Evolutionary conservation across 2,113 vertebrate genomes (phyloP).

Genomic region (Tyrannus savana): DNA sequence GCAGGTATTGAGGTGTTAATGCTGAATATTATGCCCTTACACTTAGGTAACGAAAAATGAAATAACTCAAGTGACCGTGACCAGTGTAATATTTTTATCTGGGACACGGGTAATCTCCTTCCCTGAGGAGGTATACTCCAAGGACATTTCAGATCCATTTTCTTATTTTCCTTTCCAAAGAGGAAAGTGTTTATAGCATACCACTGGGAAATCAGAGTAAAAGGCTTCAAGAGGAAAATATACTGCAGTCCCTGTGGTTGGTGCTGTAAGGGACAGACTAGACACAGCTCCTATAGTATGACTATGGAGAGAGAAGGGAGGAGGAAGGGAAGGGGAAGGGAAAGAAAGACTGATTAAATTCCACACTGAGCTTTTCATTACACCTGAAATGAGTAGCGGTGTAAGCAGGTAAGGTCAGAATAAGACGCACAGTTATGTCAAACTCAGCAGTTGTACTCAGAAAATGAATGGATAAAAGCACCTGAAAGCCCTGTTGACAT

Average conservation of each 20-base stretch:
- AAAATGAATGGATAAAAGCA: not conserved
- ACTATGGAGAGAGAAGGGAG: fast-evolving
- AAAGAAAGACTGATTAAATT: not conserved
- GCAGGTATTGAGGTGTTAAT: not conserved
- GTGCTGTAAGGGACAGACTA: not conserved
- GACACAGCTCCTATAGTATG: not conserved
- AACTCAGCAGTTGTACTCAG: not conserved
- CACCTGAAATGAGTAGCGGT: not conserved
- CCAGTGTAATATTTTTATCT: not conserved
- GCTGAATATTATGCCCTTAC: not conserved
- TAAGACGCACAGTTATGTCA: not conserved
- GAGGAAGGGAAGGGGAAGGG: not conserved
- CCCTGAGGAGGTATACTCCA: not conserved
- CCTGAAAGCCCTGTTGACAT: not conserved
- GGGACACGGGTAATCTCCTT: not conserved
- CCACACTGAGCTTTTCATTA: not conserved
- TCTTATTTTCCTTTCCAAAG: not conserved
- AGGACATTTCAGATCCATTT: not conserved
- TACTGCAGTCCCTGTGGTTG: fast-evolving
- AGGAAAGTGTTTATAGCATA: not conserved
- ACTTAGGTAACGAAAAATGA: not conserved
- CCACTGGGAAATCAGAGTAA: not conserved
- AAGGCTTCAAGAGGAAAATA: not conserved
- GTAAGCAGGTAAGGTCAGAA: not conserved
- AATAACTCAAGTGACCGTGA: not conserved